Percentiles rank a stretch among this genome's conserved stretches.
These are phyloP conservation scores for Coluber constrictor DNA, from an alignment of 2,797 vertebrate species.

Conservation along the genomic window DNA sequence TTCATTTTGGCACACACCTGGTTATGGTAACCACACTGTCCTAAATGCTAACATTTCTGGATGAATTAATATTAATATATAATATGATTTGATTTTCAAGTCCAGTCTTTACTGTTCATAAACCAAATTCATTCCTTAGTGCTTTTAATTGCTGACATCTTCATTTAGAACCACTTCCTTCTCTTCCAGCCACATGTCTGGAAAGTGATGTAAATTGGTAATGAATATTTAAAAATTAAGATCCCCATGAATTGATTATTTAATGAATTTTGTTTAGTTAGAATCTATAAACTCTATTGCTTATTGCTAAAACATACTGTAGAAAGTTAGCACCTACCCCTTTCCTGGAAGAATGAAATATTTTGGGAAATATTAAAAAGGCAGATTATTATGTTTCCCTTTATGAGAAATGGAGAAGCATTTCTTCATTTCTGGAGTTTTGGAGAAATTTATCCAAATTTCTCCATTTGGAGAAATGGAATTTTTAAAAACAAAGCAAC, in stretches of 20 bases:
- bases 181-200: neutral
- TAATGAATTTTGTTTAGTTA: neutral
- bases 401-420: no score
- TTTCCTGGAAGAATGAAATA: no score
- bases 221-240: neutral
- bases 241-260: neutral
- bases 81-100: neutral
- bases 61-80: neutral
- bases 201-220: neutral
- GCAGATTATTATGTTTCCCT: no score
- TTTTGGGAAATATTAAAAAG: no score
- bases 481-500: no score
- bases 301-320: neutral
- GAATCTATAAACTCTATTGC: neutral
- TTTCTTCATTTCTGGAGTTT: no score
- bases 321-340: no score
- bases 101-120: neutral
- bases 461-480: no score
- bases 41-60: neutral
- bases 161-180: neutral
- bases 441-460: no score
- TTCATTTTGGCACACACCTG: neutral
- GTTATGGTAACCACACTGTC: neutral
- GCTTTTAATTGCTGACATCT: neutral
- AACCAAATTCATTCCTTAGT: neutral